Evolutionary conservation across 2,888 invertebrate species (phyloP), one percentile per base, ranked within the genome.

Genomic region (Ceraclea dissimilis): DNA sequence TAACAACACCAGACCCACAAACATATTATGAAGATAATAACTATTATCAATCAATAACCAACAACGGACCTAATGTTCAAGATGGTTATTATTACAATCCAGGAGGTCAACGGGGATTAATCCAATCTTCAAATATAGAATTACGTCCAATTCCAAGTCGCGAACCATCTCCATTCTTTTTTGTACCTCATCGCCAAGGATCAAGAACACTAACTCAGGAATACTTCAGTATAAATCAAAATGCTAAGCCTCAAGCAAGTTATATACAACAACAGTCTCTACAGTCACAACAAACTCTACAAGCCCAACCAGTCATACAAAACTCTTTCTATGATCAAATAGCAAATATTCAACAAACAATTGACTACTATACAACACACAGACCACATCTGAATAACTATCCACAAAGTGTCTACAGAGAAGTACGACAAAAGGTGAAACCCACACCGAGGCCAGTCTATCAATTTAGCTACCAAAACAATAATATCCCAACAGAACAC

Each of bases 391-490:
- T 73, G 5, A 70, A 71, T 54, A 26, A 49, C 31, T 62, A 62
- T 26, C 69, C 71, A 13, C 71, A 71, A 56, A 69, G 74, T 60
- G 69, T 69, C 18, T 74, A 72, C 65, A 62, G 62, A 57, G 62
- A 62, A 21, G 48, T 56, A 4, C 46, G 62, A 39, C 62, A 60
- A 21, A 75, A 80, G 66, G 74, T 78, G 6, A 80, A 80, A 66
- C 71, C 79, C 11, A 71, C 79, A 51, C 68, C 79, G 1, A 80
- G 83, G 66, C 84, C 86, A 1, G 77, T 84, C 6, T 88, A 87
- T 67, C 87, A 88, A 66, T 89, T 84, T 67, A 86, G 83, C 65
- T 88, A 84, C 66, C 83, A 88, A 66, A 79, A 83, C 0, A 74
- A 76, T 62, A 76, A 77, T 59, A 70, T 69, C 20, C 71, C 76